Conservation (phyloP, 2,113 vertebrate genomes). For the Pogonocichla stellata region DNA sequence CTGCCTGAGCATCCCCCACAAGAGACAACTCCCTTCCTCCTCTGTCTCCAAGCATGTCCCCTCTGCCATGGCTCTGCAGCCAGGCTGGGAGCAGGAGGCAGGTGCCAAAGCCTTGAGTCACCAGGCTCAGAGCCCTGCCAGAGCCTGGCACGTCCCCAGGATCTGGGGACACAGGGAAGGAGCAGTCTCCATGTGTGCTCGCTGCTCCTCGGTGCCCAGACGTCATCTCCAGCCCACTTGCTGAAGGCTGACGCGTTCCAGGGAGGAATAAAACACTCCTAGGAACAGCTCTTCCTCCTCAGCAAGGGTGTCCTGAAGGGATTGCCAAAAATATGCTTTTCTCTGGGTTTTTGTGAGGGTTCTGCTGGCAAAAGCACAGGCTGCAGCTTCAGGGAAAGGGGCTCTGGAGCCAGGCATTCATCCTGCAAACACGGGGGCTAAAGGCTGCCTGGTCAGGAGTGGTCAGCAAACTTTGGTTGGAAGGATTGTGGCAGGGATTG, state of each 20-base stretch:
- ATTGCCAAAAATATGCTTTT: neutral
- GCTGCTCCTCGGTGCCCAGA: neutral
- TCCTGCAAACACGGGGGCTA: neutral
- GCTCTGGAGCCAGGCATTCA: neutral
- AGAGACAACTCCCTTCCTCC: neutral
- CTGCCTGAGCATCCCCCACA: neutral
- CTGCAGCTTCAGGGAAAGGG: neutral
- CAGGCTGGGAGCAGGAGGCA: neutral
- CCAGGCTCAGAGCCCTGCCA: neutral
- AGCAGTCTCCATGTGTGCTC: neutral
- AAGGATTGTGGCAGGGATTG: neutral
- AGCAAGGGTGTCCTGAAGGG: neutral
- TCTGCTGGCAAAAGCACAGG: neutral
- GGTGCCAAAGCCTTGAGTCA: neutral
- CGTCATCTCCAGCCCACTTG: neutral
- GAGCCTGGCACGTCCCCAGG: neutral
- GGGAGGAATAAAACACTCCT: neutral
- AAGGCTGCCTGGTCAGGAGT: neutral
- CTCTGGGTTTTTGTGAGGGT: neutral
- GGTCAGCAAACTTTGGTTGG: neutral
- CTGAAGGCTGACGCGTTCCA: neutral
- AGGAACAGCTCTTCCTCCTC: neutral
- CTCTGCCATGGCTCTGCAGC: neutral
- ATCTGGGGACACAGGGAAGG: neutral
- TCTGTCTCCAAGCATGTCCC: neutral